phyloP scores from a whole-genome alignment of 2,797 vertebrate genomes.

The Moxostoma hubbsi region DNA sequence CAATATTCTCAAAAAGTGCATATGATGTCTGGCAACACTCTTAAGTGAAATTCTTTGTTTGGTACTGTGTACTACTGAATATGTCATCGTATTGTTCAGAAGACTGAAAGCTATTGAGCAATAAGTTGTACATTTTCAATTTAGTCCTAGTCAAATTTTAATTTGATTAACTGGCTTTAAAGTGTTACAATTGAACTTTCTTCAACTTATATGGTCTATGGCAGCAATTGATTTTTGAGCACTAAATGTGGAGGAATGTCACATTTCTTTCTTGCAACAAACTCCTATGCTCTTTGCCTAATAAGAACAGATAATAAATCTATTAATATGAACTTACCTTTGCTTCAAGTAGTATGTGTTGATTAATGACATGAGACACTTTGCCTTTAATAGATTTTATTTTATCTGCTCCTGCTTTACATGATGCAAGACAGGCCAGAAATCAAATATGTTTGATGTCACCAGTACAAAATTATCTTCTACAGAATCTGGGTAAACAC shows the following conservation, averaged over 20 bases:
- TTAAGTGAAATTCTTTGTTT: not conserved
- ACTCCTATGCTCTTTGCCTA: constrained; percentile 11
- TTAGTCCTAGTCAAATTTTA: not conserved
- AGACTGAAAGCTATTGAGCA: constrained; percentile 6
- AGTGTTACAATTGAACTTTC: not conserved
- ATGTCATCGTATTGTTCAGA: not conserved
- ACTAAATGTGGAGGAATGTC: constrained; percentile 7
- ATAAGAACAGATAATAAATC: not conserved
- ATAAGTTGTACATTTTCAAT: constrained; percentile 17
- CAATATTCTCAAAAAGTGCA: constrained; percentile 19
- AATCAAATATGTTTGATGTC: constrained; percentile 63
- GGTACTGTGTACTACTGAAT: constrained; percentile 20
- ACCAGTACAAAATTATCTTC: constrained; percentile 74
- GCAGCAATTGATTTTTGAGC: not conserved
- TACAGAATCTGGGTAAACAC: constrained; percentile 55
- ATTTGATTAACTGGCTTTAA: constrained; percentile 1
- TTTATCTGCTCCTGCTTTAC: constrained; percentile 85
- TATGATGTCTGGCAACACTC: not conserved
- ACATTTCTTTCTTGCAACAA: constrained; percentile 10
- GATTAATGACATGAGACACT: not conserved
- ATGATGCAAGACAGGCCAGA: constrained; percentile 60
- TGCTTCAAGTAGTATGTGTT: not conserved
- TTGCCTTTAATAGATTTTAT: constrained; percentile 69
- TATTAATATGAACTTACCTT: not conserved
- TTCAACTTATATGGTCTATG: not conserved